Base-by-base conservation (phyloP, 2,797 vertebrate genomes). In the Hydrophis major region DNA sequence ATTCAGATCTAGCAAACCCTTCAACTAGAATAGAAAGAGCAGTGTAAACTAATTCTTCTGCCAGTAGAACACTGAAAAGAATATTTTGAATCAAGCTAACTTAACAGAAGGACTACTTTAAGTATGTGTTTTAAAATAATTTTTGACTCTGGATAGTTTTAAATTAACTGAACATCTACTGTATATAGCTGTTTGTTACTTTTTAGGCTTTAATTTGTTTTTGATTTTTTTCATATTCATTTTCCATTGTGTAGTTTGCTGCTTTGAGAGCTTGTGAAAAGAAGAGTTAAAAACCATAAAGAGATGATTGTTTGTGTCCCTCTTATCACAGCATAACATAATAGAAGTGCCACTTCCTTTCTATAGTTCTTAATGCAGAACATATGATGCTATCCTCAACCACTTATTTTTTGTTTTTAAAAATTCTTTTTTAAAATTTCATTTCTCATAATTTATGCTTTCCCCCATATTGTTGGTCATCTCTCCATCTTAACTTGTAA, bases 401-500 rank as follows among this genome's bases (percentile, higher is more conserved):
- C 32, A 74, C 18, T 37, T 32, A 32, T 69, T 20, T 74, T n/a
- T 74, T 37, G 14, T 66, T 74, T 74, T 74, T 20, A 74, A 74
- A 10, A 8, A 20, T 37, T 74, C 32, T 74, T 37, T 66, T 66
- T 66, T 18, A 28, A 66, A 37, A 32, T 10, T 20, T 37, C 16
- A 20, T 74, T 37, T 42, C 3, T 22, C 7, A 22, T 78, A 42
- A 7, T 78, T 78, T 78, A 42, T 42, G 7, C 32, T 42, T 37
- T 4, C 1, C 8, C 6, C 32, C 32, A 37, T 22, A 78, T 42
- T 42, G 32, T 42, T 78, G 18, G 32, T 20, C 93, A 88, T 95
- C 94, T 95, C 93, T 94, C 94, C 95, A 94, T 92, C 94, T 95
- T 86, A 94, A 14, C 2, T 28, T 27, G 1, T 96, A 97, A 96